Percentiles rank a stretch among this genome's conserved stretches.
Conservation (phyloP, 2,888 invertebrate genomes). For the Nezara viridula region DNA sequence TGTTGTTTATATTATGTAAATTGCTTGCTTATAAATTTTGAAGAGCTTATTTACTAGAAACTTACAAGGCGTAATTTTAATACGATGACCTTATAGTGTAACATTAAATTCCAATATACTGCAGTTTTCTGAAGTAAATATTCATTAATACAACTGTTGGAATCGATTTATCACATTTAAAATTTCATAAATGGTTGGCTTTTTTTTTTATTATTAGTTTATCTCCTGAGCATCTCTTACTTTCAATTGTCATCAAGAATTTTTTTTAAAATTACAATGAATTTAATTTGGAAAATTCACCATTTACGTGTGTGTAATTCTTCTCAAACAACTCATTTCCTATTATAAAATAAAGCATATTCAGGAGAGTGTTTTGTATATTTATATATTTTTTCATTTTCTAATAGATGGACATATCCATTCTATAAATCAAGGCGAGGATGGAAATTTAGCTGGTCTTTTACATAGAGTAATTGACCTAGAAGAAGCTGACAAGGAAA, state of each 20-base stretch:
- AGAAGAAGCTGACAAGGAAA: slow-evolving; percentile 95
- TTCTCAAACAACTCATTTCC: neutral
- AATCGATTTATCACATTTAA: neutral
- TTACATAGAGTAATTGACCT: slow-evolving; percentile 91
- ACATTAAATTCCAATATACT: too few species aligned
- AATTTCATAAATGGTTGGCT: neutral
- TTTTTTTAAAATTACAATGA: neutral
- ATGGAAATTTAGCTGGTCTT: slow-evolving; percentile 82
- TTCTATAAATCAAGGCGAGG: slow-evolving; percentile 83
- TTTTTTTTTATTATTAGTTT: too few species aligned
- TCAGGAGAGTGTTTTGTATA: neutral
- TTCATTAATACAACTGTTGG: neutral
- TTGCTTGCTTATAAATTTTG: too few species aligned
- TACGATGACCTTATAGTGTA: neutral
- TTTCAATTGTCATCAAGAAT: neutral
- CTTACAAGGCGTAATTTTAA: neutral
- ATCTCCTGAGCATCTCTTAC: too few species aligned
- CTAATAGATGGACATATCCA: slow-evolving; percentile 85
- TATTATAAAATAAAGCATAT: neutral
- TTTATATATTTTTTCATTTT: neutral
- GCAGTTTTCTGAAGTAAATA: neutral
- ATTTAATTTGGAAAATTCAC: neutral
- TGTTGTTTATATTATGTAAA: too few species aligned
- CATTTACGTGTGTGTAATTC: neutral
- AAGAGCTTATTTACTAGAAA: neutral